These are phyloP conservation scores for Ophion ventricosus DNA, from an alignment of 2,888 invertebrate species.

Conservation along the genomic window DNA sequence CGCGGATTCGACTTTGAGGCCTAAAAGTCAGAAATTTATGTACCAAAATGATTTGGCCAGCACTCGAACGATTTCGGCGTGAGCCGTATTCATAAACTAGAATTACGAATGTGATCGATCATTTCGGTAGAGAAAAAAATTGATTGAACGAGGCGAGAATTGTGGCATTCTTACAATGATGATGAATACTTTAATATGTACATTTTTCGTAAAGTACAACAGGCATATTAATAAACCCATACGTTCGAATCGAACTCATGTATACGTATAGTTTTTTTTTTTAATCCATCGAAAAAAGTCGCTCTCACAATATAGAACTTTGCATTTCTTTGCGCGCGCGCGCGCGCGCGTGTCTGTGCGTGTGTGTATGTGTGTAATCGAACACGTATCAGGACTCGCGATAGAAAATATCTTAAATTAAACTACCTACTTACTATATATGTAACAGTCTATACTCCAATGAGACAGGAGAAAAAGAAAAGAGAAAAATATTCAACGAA, in stretches of 20 bases:
- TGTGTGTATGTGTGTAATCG: constrained; percentile 19
- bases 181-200: constrained; percentile 55
- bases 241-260: constrained; percentile 40
- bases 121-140: background rate
- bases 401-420: constrained; percentile 65
- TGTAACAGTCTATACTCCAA: constrained; percentile 64
- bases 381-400: constrained; percentile 35
- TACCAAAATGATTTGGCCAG: too few species aligned
- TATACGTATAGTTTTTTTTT: constrained; percentile 26
- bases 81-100: too few species aligned
- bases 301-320: background rate
- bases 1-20: too few species aligned
- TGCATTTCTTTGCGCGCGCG: background rate
- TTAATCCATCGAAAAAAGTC: constrained; percentile 37
- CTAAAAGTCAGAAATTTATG: too few species aligned
- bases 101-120: background rate
- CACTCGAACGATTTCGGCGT: too few species aligned
- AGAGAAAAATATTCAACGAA: constrained; percentile 27
- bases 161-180: constrained; percentile 12
- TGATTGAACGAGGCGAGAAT: background rate
- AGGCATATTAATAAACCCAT: constrained; percentile 53
- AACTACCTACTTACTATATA: constrained; percentile 58
- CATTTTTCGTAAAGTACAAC: constrained; percentile 61
- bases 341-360: too few species aligned
- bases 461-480: constrained; percentile 2